phyloP scores from a whole-genome alignment of 2,797 vertebrate genomes.

The Cyclopterus lumpus region DNA sequence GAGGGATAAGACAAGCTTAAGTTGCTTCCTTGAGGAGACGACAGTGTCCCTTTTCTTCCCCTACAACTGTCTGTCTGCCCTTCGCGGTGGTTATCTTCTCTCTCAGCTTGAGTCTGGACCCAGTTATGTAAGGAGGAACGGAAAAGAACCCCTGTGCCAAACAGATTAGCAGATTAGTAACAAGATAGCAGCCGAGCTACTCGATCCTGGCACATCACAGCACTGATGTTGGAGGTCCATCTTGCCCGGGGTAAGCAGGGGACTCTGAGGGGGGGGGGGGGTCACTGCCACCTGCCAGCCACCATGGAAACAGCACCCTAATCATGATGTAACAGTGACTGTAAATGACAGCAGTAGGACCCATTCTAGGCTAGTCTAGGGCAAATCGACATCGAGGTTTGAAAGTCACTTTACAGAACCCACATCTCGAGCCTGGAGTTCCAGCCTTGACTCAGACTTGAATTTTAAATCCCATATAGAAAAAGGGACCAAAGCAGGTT shows the following conservation, averaged over 20 bases:
- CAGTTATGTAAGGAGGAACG: constrained; percentile 76
- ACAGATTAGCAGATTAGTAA: constrained; percentile 81
- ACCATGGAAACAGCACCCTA: constrained; percentile 11
- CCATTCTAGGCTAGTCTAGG: background rate
- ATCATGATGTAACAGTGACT: constrained; percentile 46
- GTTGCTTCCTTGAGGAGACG: background rate
- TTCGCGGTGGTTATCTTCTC: constrained; percentile 7
- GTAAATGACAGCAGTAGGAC: background rate
- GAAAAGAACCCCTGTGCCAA: constrained; percentile 73
- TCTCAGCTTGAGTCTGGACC: constrained; percentile 26
- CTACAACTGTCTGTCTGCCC: constrained; percentile 13
- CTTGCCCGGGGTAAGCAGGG: constrained; percentile 44
- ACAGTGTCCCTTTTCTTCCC: background rate
- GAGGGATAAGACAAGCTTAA: background rate
- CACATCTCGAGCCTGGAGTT: background rate
- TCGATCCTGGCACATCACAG: constrained; percentile 70
- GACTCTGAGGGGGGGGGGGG: constrained; percentile 11
- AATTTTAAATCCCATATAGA: background rate
- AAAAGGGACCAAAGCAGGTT: background rate
- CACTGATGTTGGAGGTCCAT: constrained; percentile 38
- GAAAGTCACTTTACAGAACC: background rate
- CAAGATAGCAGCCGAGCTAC: constrained; percentile 71
- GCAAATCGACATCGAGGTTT: background rate
- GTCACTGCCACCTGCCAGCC: constrained; percentile 37
- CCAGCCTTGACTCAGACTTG: background rate